Evolutionary conservation across 2,888 invertebrate genomes (phyloP), one percentile per base, ranked within the genome.

Genomic region (Panopea generosa): DNA sequence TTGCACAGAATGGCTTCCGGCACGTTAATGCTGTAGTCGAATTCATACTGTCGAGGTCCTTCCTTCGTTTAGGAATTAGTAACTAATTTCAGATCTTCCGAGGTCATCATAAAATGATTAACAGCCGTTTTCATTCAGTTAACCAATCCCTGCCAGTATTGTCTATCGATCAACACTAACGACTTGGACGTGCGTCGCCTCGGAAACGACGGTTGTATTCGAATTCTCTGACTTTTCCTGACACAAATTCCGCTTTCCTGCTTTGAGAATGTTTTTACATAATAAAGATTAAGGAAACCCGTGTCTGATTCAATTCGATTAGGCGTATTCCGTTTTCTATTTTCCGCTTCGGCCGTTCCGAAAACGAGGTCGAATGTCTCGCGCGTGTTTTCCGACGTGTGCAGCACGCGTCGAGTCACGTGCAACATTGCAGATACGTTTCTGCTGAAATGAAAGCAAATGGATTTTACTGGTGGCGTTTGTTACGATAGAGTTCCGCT

Each of bases 381-480:
- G 20, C 69, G 56, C 61, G 69, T 65, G 60, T 53, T 50, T 40
- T n/a, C 49, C 38, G 55, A 65, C 72, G 69, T 53, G 45, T 49
- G 43, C 27, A 7, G 26, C 77, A 50, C 60, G 52, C 62, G 68
- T 24, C 27, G 47, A 38, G 68, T 69, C 77, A 69, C 77, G 77
- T 77, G 77, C 16, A 27, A 43, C 47, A 56, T 50, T 49, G 60
- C 38, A 69, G 66, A 73, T 73, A 53, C 68, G 65, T 73, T 77
- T 73, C 57, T 69, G 73, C 69, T 52, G 29, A 65, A 73, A 68
- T 69, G 77, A 66, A 61, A 69, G 56, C 72, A 47, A 73, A 77
- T 69, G 60, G 60, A 38, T 43, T 20, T 40, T 27, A 60, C 55
- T 59, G 66, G 71, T 43, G 27, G 63, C 55, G 45, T 45, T 45